Base-by-base conservation (phyloP, 2,888 invertebrate species). In the Aelia acuminata region DNA sequence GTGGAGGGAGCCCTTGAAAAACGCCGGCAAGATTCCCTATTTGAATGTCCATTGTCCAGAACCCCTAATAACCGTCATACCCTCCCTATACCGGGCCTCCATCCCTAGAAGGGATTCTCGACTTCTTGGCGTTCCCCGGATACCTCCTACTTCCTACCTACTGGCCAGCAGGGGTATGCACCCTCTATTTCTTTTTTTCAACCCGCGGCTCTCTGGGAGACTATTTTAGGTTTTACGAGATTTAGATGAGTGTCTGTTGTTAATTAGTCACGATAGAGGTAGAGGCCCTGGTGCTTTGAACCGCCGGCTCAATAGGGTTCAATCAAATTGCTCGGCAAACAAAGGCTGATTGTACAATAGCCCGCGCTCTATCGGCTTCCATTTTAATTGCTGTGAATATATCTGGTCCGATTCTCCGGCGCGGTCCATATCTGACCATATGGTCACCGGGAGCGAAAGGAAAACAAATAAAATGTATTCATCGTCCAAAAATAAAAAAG, bases 21-120 rank as follows among this genome's bases (percentile, higher is more conserved):
- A 80, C 80, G 80, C 80, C 80, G 80, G 80, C 80, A 80, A 80
- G 80, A 80, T 80, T 80, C 80, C 80, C 80, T 80, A 80, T 80
- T 80, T 80, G 80, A 80, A 80, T 80, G 80, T 80, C 80, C 80
- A 80, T 80, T 80, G 80, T 80, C 80, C 80, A 80, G 80, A 80
- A n/a, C 80, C 80, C 80, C 80, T 80, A 80, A 80, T 80, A 80
- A 80, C 80, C 80, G 80, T 80, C 80, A 80, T 80, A 80, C 80
- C 80, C 80, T 80, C 80, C 80, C 80, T 80, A 80, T 80, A 80
- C 80, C 80, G 80, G 43, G 43, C 80, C 80, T 80, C n/a, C 13
- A n/a, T 43, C 80, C 80, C 43, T n/a, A 80, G 80, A 80, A 80
- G 80, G 80, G 80, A 80, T 80, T 80, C 43, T 80, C n/a, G 80